phyloP scores from a whole-genome alignment of 2,113 vertebrate genomes.

The Aldabrachelys gigantea region DNA sequence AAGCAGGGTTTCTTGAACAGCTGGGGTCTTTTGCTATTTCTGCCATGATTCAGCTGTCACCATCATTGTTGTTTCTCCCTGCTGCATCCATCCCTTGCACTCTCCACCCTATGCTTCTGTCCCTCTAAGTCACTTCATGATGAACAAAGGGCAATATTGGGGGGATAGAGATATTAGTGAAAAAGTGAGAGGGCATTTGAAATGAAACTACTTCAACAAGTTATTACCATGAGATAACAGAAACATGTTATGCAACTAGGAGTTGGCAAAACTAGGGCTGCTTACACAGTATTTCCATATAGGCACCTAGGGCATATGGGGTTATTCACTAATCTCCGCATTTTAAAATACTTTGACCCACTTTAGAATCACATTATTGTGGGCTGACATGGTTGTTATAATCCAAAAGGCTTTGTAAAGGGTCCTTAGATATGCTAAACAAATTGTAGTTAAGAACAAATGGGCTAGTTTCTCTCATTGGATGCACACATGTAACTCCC shows the following conservation, averaged over 20 bases:
- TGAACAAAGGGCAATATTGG: neutral
- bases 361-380: neutral
- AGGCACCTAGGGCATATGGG: neutral
- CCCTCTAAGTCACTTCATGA: neutral
- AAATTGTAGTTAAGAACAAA: neutral
- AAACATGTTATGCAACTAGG: neutral
- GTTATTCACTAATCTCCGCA: neutral
- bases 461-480: neutral
- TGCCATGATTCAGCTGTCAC: neutral
- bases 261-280: neutral
- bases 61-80: neutral
- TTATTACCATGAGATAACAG: fast-evolving
- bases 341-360: neutral
- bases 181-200: neutral
- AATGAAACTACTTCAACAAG: neutral
- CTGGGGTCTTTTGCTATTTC: neutral
- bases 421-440: neutral
- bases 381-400: neutral
- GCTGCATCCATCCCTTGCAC: neutral
- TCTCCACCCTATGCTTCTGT: neutral
- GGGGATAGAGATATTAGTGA: neutral
- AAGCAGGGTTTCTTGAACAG: neutral
- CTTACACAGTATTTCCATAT: neutral
- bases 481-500: neutral
- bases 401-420: fast-evolving